Evolutionary conservation across 2,113 vertebrate species (phyloP), one percentile per base, ranked within the genome.

Genomic region (Todiramphus chloris): DNA sequence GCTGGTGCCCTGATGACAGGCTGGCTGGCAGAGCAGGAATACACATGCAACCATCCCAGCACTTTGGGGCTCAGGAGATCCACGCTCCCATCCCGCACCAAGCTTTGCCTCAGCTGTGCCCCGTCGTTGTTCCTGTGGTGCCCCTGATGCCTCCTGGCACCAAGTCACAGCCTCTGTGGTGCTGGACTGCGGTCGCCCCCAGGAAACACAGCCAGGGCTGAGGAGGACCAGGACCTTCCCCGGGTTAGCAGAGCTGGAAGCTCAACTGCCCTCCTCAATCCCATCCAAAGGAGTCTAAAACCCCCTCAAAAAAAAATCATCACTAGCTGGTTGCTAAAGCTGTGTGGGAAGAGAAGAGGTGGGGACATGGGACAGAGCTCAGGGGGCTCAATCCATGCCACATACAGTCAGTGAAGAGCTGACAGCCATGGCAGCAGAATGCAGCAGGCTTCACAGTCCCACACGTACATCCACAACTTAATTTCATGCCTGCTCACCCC

Each of bases 151-250:
- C 81, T 67, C 24, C 56, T 37, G 25, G 28, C 41, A 73, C 16
- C 30, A 1, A 15, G 16, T 17, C 6, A 1, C 1, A 8, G 27
- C 6, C 51, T n/a, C 75, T 30, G 39, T 1, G 1, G 25, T 28
- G 41, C 64, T 16, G 7, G 41, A 12, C 7, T 15, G 9, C 16
- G 1, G 39, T 25, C 43, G 33, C 3, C 35, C 27, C 30, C 3
- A 20, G 59, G 70, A 85, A 83, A 73, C 2, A 5, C 21, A 55
- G 13, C 6, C 48, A 16, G 24, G 66, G 18, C 20, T 90, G 60
- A 50, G 56, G 33, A 67, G 31, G 21, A 55, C 4, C 46, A 19
- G 62, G 31, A 87, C 35, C 13, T 66, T 70, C 18, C n/a, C 14
- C 37, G 33, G 28, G 50, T 30, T 20, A 5, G 56, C 28, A 4